These are phyloP conservation scores for Cacoxenus indagator DNA, from an alignment of 2,888 invertebrate genomes.

Conservation along the genomic window DNA sequence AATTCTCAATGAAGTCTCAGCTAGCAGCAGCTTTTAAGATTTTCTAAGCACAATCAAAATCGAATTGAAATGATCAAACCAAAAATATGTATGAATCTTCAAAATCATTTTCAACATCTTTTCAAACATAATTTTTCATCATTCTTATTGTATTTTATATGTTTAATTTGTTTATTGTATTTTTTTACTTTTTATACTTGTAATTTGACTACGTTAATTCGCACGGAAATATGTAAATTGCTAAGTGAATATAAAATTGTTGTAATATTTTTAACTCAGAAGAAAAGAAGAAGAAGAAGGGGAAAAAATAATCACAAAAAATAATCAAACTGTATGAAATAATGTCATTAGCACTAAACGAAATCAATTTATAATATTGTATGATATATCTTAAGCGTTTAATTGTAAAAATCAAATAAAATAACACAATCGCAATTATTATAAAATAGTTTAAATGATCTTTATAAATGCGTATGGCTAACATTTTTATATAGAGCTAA, in stretches of 20 bases:
- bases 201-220: constrained; percentile 52
- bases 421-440: constrained; percentile 61
- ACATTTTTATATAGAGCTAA: constrained; percentile 62
- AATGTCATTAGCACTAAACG: constrained; percentile 41
- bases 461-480: constrained; percentile 51
- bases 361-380: constrained; percentile 41
- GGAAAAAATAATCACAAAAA: constrained; percentile 38
- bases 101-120: constrained; percentile 35
- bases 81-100: constrained; percentile 54
- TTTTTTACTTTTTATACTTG: constrained; percentile 40
- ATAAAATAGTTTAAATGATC: constrained; percentile 64
- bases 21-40: constrained; percentile 22
- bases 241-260: not conserved
- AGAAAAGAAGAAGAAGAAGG: too few relatives aligned
- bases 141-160: constrained; percentile 26
- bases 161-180: constrained; percentile 34
- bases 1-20: constrained; percentile 29
- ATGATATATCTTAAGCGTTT: constrained; percentile 58
- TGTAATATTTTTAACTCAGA: not conserved
- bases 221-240: not conserved
- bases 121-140: constrained; percentile 32
- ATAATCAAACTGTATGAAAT: constrained; percentile 60
- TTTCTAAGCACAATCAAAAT: constrained; percentile 55
- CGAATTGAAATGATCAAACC: constrained; percentile 62
- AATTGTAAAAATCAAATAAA: constrained; percentile 35